Evolutionary conservation across 2,797 vertebrate species (phyloP).

Genomic region (Schizopygopsis pylzovi): DNA sequence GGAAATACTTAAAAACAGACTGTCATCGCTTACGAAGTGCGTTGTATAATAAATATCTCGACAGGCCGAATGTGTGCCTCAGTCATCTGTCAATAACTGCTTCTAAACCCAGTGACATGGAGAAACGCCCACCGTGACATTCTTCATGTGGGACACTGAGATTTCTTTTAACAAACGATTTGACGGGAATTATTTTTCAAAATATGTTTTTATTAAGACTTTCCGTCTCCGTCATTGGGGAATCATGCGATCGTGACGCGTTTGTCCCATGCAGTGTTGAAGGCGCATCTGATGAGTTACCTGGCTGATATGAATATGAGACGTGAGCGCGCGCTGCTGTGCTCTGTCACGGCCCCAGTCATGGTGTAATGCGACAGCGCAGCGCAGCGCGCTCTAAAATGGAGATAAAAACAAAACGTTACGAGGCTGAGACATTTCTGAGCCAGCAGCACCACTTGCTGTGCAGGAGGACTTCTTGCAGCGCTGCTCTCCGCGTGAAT

Average conservation of each 20-base stretch:
- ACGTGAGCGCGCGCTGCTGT: constrained; percentile 63
- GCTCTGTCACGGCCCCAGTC: constrained; percentile 65
- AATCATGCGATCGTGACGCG: constrained; percentile 2
- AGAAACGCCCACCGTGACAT: constrained; percentile 40
- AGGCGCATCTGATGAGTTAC: constrained; percentile 72
- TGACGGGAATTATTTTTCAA: background rate
- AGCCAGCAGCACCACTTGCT: constrained; percentile 78
- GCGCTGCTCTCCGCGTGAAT: background rate
- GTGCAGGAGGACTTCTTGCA: constrained; percentile 78
- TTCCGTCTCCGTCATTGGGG: background rate
- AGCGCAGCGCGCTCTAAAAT: constrained; percentile 68
- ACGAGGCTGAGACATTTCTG: constrained; percentile 53
- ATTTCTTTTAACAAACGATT: background rate
- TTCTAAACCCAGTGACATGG: background rate
- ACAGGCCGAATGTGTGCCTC: background rate
- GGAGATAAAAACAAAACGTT: constrained; percentile 69
- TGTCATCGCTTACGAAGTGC: background rate
- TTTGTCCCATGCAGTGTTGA: constrained; percentile 64
- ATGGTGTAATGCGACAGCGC: constrained; percentile 68
- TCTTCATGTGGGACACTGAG: background rate
- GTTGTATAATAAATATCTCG: background rate
- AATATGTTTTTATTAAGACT: constrained; percentile 10
- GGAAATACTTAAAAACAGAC: background rate
- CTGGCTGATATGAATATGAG: constrained; percentile 67
- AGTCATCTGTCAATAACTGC: background rate